These are phyloP conservation scores for Brienomyrus longianalis DNA, from an alignment of 2,113 vertebrate species.

Conservation along the genomic window DNA sequence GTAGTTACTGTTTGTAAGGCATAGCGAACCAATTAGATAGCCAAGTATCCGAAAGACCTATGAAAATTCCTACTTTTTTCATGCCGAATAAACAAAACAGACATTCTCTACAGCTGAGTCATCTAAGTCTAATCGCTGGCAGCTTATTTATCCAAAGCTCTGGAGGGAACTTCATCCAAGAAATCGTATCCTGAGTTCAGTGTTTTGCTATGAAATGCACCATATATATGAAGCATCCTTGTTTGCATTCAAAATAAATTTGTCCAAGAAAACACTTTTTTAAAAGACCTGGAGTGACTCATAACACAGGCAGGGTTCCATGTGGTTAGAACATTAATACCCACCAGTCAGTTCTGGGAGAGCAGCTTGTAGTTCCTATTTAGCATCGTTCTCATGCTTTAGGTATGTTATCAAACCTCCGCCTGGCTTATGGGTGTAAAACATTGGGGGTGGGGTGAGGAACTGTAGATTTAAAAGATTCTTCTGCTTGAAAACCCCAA, in stretches of 20 bases:
- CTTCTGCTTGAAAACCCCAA: neutral
- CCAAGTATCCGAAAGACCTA: neutral
- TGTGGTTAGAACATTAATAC: neutral
- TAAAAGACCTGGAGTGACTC: neutral
- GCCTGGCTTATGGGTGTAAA: neutral
- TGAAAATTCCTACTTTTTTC: neutral
- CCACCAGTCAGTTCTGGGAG: neutral
- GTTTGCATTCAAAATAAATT: neutral
- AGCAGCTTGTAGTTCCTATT: neutral
- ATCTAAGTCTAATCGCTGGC: neutral
- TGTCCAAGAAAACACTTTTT: neutral
- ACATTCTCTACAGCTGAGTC: neutral
- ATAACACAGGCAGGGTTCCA: neutral
- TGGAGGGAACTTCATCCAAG: neutral
- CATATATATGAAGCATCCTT: neutral
- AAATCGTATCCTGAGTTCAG: neutral
- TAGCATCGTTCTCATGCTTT: neutral
- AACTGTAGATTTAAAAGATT: neutral
- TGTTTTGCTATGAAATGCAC: neutral
- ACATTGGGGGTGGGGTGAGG: neutral
- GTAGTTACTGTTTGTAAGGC: neutral
- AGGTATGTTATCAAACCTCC: neutral
- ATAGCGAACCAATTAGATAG: neutral
- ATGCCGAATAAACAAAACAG: neutral
- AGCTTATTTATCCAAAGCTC: neutral